Base-by-base conservation (phyloP, 2,888 invertebrate genomes). In the Synergus gifuensis region DNA sequence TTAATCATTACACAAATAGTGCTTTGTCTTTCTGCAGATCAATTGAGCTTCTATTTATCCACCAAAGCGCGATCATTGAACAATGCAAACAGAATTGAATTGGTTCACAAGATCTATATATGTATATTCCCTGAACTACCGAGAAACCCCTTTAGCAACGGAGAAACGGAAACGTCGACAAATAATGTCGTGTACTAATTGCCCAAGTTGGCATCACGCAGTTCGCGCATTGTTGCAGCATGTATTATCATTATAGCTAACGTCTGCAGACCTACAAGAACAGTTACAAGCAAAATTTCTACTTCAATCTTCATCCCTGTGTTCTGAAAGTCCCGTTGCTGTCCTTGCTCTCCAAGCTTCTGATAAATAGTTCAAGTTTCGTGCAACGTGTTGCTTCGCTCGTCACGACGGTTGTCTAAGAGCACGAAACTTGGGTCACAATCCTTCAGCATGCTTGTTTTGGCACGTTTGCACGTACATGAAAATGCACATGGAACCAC, bases 301-400 rank as follows among this genome's bases (percentile, higher is more conserved):
- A 64, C 67, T 78, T 78, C 36, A 77, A 58, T n/a, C 54, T 77
- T 79, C 54, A 78, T 76, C 76, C 76, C 78, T 18, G 69, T 82
- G 28, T 60, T 80, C 60, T 22, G 16, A 60, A 64, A 67, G 78
- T 80, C 66, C 62, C 22, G 49, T 67, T 76, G 76, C 49, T 62
- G 67, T 64, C 78, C 69, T 78, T 36, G 28, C 82, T 83, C 84
- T 85, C 86, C 9, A 1, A 69, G 49, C 28, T 85, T 83, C 84
- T 87, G 87, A 88, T 87, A 88, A 88, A 88, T 88, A 86, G 88
- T 85, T 83, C 85, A 87, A 88, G 87, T 88, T 88, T 87, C 80
- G 85, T 80, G 84, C 87, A 86, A 88, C 87, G 87, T 87, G 88
- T 88, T 88, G 88, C 87, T 86, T 84, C 83, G 83, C 82, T 84